Base-by-base conservation (phyloP, 1,140 invertebrate species). In the Diabrotica undecimpunctata region DNA sequence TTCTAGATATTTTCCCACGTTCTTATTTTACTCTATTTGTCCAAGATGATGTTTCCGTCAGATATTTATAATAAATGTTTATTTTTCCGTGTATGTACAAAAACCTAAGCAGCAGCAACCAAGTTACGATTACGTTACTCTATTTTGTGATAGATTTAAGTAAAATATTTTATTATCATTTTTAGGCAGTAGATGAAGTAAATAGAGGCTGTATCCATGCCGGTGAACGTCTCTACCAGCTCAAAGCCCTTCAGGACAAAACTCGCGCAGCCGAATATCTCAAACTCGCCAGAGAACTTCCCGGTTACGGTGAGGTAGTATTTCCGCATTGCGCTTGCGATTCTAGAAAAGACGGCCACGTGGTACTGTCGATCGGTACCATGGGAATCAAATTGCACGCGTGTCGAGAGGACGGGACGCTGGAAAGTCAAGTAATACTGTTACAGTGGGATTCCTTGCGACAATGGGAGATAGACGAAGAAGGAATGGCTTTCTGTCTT, bases 291-390 rank as follows among this genome's bases (percentile, higher is more conserved):
- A 85, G 92, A 54, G 86, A 90, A 73, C 81, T 98, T 64, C 91
- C 91, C 65, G 96, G 95, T 35, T 97, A 97, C 80, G 93, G 93
- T 2, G 90, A 95, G 73, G 85, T 97, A 13, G 90, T 94, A 39
- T 97, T 98, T 81, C 96, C 96, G 13, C 94, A 96, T 81, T 97
- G 95, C 82, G 83, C 88, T n/a, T 96, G 94, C 82, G 95, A 97
- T 83, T 94, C 93, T 36, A 82, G 93, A 25, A 95, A 96, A 80
- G 93, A 93, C 72, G 94, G 94, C 59, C 93, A 95, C 81, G 93
- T 97, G 7, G 86, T 96, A 51, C 88, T 92, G 5, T 87, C 87
- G 11, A 83, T 96, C 50, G 90, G 90, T 65, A 71, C 77, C 62
- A 81, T 81, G 52, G 85, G 87, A 61, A 89, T 97, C 70, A 92